phyloP scores from a whole-genome alignment of 1,140 invertebrate genomes.

The Lamellibrachia luymesi region DNA sequence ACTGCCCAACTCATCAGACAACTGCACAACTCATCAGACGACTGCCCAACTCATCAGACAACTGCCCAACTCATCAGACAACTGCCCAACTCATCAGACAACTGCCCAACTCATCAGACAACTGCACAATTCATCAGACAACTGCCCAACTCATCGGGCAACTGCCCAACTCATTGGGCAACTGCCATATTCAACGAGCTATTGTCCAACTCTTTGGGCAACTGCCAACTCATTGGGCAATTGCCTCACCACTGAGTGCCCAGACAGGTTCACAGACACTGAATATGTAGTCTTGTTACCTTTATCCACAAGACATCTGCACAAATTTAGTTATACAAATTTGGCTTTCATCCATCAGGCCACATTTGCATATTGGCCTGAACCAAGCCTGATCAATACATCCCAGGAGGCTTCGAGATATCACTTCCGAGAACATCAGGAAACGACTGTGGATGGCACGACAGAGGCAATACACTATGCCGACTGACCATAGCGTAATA shows the following conservation, averaged over 20 bases:
- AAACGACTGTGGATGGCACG: neutral
- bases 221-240: neutral
- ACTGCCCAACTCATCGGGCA: neutral
- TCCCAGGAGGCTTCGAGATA: neutral
- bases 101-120: neutral
- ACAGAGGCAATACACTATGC: neutral
- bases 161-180: neutral
- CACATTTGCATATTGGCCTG: neutral
- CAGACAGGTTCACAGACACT: neutral
- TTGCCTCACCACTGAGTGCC: neutral
- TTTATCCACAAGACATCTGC: neutral
- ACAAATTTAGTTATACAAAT: neutral
- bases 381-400: neutral
- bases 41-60: neutral
- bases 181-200: neutral
- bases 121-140: neutral
- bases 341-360: neutral
- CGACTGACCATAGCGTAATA: neutral
- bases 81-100: neutral
- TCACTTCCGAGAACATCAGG: neutral
- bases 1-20: neutral
- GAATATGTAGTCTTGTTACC: neutral
- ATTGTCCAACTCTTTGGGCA: neutral
- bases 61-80: neutral
- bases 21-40: neutral